A percentile compares a stretch with the other conserved stretches of the same genome.
These are phyloP conservation scores for Eumaeus atala DNA, from an alignment of 1,140 invertebrate genomes.

Conservation along the genomic window DNA sequence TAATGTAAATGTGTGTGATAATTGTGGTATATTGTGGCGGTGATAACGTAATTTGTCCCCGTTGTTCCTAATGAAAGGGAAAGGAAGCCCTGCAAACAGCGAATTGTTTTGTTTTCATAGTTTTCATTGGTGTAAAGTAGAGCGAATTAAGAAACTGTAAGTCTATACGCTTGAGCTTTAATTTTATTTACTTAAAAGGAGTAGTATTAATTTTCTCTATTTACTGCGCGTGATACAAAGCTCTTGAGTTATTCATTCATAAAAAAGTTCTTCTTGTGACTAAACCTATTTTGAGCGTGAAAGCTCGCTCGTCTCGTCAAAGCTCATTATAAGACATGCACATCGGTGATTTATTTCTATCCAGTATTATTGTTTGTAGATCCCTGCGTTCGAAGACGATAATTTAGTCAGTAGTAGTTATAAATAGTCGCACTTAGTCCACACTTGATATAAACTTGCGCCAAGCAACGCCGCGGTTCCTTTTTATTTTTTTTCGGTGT, in stretches of 20 bases:
- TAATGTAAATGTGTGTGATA: background rate
- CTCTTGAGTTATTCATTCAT: too few species aligned
- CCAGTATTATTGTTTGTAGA: slow-evolving; percentile 42
- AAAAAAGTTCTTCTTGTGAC: background rate
- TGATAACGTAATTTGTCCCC: slow-evolving; percentile 51
- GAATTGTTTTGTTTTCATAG: slow-evolving; percentile 55
- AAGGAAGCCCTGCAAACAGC: slow-evolving; percentile 50
- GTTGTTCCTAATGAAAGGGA: slow-evolving; percentile 57
- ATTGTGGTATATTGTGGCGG: slow-evolving; percentile 38
- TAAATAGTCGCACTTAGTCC: slow-evolving; percentile 55
- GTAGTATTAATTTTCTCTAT: too few species aligned
- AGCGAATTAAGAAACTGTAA: slow-evolving; percentile 61
- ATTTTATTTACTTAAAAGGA: background rate
- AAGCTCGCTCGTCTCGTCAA: slow-evolving; percentile 3
- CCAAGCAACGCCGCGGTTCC: slow-evolving; percentile 22
- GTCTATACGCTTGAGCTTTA: slow-evolving; percentile 17
- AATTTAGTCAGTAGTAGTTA: slow-evolving; percentile 47
- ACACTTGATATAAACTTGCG: slow-evolving; percentile 41
- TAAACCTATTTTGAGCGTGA: slow-evolving; percentile 2
- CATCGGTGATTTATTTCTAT: slow-evolving; percentile 13
- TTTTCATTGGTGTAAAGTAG: slow-evolving; percentile 53
- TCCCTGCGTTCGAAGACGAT: slow-evolving; percentile 35
- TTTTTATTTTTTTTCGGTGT: slow-evolving; percentile 6
- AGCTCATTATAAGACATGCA: slow-evolving; percentile 7
- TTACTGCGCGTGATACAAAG: too few species aligned